Percentiles rank a stretch among this genome's conserved stretches.
These are phyloP conservation scores for Phyto melanocephala DNA, from an alignment of 2,888 invertebrate genomes.

Conservation along the genomic window DNA sequence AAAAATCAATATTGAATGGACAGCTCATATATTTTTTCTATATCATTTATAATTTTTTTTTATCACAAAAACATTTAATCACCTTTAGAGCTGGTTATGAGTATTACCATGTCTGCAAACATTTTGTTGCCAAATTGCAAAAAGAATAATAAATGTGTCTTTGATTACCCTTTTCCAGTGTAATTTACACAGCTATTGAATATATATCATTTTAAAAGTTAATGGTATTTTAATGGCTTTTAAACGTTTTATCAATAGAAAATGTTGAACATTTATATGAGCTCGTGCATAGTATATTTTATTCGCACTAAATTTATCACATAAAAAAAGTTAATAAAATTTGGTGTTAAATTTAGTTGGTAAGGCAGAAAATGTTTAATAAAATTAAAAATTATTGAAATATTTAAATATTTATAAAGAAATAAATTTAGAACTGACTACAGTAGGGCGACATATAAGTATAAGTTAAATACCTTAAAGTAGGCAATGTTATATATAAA, in stretches of 20 bases:
- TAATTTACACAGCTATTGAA: slow-evolving; percentile 18
- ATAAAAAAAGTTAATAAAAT: too few species aligned
- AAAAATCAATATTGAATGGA: too few species aligned
- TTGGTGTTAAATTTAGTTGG: too few species aligned
- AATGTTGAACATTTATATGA: not conserved
- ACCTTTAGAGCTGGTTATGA: not conserved
- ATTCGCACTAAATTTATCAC: too few species aligned
- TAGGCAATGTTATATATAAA: not conserved
- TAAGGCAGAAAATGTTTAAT: too few species aligned
- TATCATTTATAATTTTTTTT: not conserved
- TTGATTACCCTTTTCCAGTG: slow-evolving; percentile 15
- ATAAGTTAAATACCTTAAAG: not conserved
- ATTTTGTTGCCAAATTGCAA: slow-evolving; percentile 1
- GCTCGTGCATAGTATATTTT: too few species aligned
- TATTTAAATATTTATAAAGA: too few species aligned
- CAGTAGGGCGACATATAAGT: not conserved
- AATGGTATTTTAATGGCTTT: slow-evolving; percentile 57
- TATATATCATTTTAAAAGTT: not conserved
- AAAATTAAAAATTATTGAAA: too few species aligned
- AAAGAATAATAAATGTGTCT: not conserved
- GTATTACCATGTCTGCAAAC: not conserved
- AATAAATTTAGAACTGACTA: too few species aligned
- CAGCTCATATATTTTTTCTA: too few species aligned
- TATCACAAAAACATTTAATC: not conserved
- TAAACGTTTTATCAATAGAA: not conserved